phyloP scores from a whole-genome alignment of 2,113 vertebrate genomes.

The Paramisgurnus dabryanus region DNA sequence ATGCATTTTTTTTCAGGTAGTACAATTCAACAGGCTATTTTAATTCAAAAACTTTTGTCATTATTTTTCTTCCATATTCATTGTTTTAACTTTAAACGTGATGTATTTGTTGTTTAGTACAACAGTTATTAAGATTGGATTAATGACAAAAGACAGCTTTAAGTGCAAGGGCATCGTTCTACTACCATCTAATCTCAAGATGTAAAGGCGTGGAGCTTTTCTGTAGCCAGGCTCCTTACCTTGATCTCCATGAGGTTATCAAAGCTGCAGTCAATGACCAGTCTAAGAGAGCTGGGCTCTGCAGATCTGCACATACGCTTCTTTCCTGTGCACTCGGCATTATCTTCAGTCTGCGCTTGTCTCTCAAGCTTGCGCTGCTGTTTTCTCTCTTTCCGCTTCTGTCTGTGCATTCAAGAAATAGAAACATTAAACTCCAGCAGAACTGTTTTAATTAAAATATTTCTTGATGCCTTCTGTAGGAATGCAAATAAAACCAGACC shows the following conservation, averaged over 20 bases:
- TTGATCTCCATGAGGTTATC: conserved; percentile 89
- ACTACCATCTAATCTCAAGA: too few relatives aligned
- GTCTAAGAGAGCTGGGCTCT: conserved; percentile 79
- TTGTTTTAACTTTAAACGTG: too few relatives aligned
- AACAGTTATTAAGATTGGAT: background rate
- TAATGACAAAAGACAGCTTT: background rate
- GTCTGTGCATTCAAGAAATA: conserved; percentile 69
- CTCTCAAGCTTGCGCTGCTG: conserved; percentile 87
- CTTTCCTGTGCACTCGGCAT: conserved; percentile 62
- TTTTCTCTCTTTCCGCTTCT: conserved; percentile 90
- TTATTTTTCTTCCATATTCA: too few relatives aligned
- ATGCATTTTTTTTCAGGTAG: too few relatives aligned
- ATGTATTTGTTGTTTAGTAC: too few relatives aligned
- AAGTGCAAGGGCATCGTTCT: too few relatives aligned
- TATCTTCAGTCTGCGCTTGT: conserved; percentile 70
- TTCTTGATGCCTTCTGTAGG: background rate
- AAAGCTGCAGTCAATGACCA: conserved; percentile 94
- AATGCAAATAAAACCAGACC: background rate
- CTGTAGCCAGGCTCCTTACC: conserved; percentile 62
- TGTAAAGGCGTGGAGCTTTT: background rate
- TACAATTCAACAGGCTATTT: too few relatives aligned
- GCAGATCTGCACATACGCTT: conserved; percentile 80
- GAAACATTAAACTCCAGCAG: background rate
- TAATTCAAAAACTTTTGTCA: too few relatives aligned
- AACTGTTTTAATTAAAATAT: background rate